Percentiles rank a stretch among this genome's conserved stretches.
Evolutionary conservation across 2,888 invertebrate species (phyloP).

Genomic region (Proisotoma minuta): DNA sequence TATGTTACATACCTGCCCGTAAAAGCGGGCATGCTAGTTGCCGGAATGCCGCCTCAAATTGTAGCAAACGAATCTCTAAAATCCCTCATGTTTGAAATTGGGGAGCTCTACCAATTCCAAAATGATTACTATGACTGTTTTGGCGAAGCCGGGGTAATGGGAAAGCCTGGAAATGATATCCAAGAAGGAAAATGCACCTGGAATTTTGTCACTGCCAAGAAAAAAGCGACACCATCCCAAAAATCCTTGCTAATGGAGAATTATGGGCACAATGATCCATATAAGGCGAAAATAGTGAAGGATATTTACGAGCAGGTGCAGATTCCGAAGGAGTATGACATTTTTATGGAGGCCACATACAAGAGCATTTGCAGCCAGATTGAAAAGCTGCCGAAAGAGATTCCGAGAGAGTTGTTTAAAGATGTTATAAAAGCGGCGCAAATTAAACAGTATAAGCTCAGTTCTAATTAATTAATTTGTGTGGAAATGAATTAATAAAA

Average conservation of each 20-base stretch:
- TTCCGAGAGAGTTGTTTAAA: too few relatives aligned
- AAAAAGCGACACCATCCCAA: constrained; percentile 67
- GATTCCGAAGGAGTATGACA: constrained; percentile 10
- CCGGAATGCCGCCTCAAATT: too few relatives aligned
- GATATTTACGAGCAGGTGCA: constrained; percentile 3
- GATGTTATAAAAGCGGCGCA: too few relatives aligned
- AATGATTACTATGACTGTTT: constrained; percentile 88
- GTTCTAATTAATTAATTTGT: too few relatives aligned
- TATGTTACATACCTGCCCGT: too few relatives aligned
- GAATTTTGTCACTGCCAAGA: constrained; percentile 82
- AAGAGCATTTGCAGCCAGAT: neutral
- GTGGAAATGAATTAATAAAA: too few relatives aligned
- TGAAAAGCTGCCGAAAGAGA: neutral
- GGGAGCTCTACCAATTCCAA: constrained; percentile 90
- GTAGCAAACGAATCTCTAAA: too few relatives aligned
- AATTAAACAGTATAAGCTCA: too few relatives aligned
- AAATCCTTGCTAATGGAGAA: constrained; percentile 48
- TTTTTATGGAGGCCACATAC: constrained; percentile 40
- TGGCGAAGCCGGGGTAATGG: constrained; percentile 76
- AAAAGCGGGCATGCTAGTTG: too few relatives aligned
- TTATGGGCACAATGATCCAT: neutral
- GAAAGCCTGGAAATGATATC: constrained; percentile 87
- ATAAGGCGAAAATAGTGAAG: neutral
- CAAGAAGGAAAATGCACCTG: constrained; percentile 94
- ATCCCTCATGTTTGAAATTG: too few relatives aligned